Evolutionary conservation across 1,140 invertebrate species (phyloP).

Genomic region (Cydia fagiglandana): DNA sequence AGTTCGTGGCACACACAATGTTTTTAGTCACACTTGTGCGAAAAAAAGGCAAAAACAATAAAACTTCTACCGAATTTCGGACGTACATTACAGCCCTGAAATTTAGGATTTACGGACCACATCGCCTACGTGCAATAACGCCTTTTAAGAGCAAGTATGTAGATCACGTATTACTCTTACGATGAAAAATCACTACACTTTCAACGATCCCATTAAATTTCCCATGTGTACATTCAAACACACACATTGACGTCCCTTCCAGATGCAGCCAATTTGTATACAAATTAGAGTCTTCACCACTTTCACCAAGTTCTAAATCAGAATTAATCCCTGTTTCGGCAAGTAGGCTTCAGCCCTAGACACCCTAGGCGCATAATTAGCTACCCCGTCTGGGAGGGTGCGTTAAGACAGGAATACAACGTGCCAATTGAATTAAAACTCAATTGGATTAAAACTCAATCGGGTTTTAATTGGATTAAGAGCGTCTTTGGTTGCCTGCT

Average conservation of each 20-base stretch:
- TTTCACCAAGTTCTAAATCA: constrained; percentile 11
- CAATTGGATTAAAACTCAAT: constrained; percentile 1
- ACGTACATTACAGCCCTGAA: too few species aligned
- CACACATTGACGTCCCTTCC: not conserved
- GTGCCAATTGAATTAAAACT: constrained; percentile 10
- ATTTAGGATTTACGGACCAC: too few species aligned
- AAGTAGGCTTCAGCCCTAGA: constrained; percentile 62
- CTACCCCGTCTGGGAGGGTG: constrained; percentile 62
- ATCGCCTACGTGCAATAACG: too few species aligned
- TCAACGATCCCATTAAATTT: too few species aligned
- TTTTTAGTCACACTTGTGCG: too few species aligned
- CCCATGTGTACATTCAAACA: not conserved
- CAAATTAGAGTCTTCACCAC: constrained; percentile 13
- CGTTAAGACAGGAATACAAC: constrained; percentile 45
- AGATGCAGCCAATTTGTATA: constrained; percentile 2
- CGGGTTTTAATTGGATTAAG: not conserved
- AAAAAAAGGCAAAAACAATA: too few species aligned
- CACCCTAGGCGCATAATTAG: constrained; percentile 72
- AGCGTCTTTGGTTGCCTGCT: constrained; percentile 2
- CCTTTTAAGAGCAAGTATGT: too few species aligned
- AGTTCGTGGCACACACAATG: too few species aligned
- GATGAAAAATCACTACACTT: too few species aligned
- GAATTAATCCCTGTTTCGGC: constrained; percentile 35
- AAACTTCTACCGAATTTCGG: too few species aligned
- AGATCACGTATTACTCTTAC: too few species aligned